Percentiles rank a stretch among this genome's conserved stretches.
These are phyloP conservation scores for Pemphigus obesinymphae DNA, from an alignment of 1,140 invertebrate species.

Conservation along the genomic window DNA sequence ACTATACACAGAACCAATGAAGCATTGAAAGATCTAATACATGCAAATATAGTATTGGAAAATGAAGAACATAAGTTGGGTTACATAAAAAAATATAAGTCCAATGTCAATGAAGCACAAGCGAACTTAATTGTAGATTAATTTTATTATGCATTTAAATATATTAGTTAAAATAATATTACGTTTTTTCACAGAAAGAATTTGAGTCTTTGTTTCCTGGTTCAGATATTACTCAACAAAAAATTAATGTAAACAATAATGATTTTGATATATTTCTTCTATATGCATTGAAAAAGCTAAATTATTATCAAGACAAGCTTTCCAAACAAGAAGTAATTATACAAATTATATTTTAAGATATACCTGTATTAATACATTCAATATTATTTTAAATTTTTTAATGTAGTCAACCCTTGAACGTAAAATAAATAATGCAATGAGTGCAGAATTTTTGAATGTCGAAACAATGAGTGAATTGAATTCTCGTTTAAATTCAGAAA, in stretches of 20 bases:
- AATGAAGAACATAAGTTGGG: background rate
- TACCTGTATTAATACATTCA: background rate
- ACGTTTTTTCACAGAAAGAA: conserved; percentile 5
- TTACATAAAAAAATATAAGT: background rate
- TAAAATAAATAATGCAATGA: conserved; percentile 20
- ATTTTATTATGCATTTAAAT: background rate
- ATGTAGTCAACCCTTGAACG: background rate
- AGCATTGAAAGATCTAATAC: background rate
- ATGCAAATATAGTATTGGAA: background rate
- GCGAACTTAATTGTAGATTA: background rate
- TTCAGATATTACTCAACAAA: conserved; percentile 25
- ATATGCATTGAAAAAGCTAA: conserved; percentile 25
- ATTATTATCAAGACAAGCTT: conserved; percentile 4
- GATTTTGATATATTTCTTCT: conserved; percentile 28
- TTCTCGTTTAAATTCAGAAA: conserved; percentile 25
- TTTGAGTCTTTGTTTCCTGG: conserved; percentile 24
- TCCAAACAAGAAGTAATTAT: conserved; percentile 1
- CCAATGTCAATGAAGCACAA: conserved; percentile 3
- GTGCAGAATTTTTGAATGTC: conserved; percentile 5
- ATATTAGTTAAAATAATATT: background rate
- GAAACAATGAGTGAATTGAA: conserved; percentile 2
- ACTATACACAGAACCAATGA: background rate
- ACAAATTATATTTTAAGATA: background rate
- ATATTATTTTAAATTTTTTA: background rate
- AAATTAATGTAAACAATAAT: background rate